Percentiles rank a stretch among this genome's conserved stretches.
Conservation (phyloP, 2,113 vertebrate genomes). For the Oncorhynchus keta region DNA sequence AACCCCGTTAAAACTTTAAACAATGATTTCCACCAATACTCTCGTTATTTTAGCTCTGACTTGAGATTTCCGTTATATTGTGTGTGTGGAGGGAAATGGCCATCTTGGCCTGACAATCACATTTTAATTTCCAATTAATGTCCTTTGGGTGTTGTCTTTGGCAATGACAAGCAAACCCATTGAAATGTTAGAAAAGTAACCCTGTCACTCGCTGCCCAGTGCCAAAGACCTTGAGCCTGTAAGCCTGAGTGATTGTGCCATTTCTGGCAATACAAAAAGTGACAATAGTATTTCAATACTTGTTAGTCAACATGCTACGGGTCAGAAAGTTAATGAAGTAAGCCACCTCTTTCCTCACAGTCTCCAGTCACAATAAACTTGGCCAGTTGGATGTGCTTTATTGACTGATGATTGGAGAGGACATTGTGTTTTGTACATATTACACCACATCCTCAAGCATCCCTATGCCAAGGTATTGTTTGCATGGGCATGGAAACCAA, state of each 20-base stretch:
- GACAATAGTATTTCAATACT: conserved; percentile 41
- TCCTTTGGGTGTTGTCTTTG: conserved; percentile 22
- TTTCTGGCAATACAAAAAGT: conserved; percentile 45
- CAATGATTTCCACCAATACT: conserved; percentile 20
- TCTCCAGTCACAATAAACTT: too few relatives aligned
- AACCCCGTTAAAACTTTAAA: conserved; percentile 6
- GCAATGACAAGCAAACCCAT: neutral
- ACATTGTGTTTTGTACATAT: conserved; percentile 32
- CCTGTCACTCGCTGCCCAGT: neutral
- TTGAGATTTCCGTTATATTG: neutral
- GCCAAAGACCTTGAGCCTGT: neutral
- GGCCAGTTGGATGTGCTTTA: conserved; percentile 3
- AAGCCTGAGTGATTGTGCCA: conserved; percentile 22
- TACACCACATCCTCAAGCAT: conserved; percentile 43
- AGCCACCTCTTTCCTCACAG: neutral
- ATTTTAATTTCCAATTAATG: neutral
- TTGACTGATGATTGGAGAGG: conserved; percentile 38
- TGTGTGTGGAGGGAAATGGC: neutral
- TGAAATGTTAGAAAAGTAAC: conserved; percentile 2
- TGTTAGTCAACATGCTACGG: conserved; percentile 28
- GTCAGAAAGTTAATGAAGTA: too few relatives aligned
- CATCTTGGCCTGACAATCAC: neutral
- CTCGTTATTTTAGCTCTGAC: neutral
- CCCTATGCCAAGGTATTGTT: conserved; percentile 14
- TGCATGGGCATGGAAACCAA: conserved; percentile 12